These are phyloP conservation scores for Athalia cordata DNA, from an alignment of 2,888 invertebrate species.

Conservation along the genomic window DNA sequence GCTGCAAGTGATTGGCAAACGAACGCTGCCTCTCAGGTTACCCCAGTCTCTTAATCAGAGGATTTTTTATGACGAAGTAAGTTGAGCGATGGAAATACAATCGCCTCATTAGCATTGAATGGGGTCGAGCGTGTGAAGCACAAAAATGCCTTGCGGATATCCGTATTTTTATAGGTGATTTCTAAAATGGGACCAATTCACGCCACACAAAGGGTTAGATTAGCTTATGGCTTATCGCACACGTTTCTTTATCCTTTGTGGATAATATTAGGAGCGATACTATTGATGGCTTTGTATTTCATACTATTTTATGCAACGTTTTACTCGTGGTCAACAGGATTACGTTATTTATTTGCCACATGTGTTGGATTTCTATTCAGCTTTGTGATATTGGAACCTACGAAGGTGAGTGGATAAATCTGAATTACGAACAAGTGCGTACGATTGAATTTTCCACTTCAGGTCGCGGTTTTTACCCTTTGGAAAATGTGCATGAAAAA, in stretches of 20 bases:
- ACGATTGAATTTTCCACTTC: background rate
- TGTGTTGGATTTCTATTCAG: conserved; percentile 36
- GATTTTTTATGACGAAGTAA: conserved; percentile 26
- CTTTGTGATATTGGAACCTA: conserved; percentile 28
- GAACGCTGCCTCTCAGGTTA: conserved; percentile 23
- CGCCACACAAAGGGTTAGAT: conserved; percentile 35
- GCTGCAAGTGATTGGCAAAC: conserved; percentile 23
- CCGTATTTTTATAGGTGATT: conserved; percentile 21
- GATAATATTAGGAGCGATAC: conserved; percentile 12
- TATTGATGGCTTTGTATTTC: conserved; percentile 35
- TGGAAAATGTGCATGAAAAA: conserved; percentile 29
- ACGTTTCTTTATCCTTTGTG: conserved; percentile 36
- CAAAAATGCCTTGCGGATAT: background rate
- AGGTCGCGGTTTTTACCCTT: conserved; percentile 17
- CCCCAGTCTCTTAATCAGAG: conserved; percentile 1
- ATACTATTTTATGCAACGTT: conserved; percentile 27
- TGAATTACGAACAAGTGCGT: background rate
- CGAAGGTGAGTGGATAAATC: conserved; percentile 20
- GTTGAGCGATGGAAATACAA: background rate
- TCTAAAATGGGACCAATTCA: conserved; percentile 32
- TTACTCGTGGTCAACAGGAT: conserved; percentile 39
- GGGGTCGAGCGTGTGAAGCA: background rate
- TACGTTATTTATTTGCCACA: conserved; percentile 38
- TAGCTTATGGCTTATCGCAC: conserved; percentile 32
- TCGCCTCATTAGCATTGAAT: background rate